Percentiles rank a stretch among this genome's conserved stretches.
These are phyloP conservation scores for Escarpia spicata DNA, from an alignment of 2,888 invertebrate genomes.

Conservation along the genomic window DNA sequence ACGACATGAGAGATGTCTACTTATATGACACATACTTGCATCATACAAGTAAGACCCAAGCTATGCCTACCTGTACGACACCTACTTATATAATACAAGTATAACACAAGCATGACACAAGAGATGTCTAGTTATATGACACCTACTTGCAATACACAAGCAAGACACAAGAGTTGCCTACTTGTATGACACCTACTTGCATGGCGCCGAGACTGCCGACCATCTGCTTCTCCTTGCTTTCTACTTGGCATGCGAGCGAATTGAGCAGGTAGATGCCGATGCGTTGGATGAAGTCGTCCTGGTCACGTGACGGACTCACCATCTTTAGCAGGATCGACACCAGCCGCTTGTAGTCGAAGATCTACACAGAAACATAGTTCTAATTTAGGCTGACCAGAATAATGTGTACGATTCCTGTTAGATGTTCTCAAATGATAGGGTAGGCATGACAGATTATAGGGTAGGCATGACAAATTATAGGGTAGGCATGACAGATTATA, in stretches of 20 bases:
- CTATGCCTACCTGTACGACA: neutral
- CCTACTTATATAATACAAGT: neutral
- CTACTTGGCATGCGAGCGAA: constrained; percentile 95
- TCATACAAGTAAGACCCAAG: neutral
- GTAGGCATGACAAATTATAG: no score
- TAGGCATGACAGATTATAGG: no score
- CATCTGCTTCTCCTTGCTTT: constrained; percentile 89
- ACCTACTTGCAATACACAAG: neutral
- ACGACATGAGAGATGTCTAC: neutral
- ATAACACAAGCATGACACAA: neutral
- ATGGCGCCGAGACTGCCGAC: constrained; percentile 88
- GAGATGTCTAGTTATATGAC: neutral
- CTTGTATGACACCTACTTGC: constrained; percentile 51
- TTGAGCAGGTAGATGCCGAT: constrained; percentile 95
- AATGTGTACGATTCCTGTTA: no score
- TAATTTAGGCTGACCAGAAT: no score
- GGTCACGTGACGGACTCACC: constrained; percentile 75
- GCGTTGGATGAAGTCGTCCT: constrained; percentile 91
- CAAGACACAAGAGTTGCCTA: neutral
- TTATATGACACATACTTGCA: neutral
- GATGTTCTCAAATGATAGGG: no score
- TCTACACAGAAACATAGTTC: constrained; percentile 69
- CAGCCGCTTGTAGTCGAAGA: constrained; percentile 88
- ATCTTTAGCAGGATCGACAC: constrained; percentile 85
- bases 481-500: no score